Base-by-base conservation (phyloP, 2,797 vertebrate species). In the Gorsachius magnificus region DNA sequence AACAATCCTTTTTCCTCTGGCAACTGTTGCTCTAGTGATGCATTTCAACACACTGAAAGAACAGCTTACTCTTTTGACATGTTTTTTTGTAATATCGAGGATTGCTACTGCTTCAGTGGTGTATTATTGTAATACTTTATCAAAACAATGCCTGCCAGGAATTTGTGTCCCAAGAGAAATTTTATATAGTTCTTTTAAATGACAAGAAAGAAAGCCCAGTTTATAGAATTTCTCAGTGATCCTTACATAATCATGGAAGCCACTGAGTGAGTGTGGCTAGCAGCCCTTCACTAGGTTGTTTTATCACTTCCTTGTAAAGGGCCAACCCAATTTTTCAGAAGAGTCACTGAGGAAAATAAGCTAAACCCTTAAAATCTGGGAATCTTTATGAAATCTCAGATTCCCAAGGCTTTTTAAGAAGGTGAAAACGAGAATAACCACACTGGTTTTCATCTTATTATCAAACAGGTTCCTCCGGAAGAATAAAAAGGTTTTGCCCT, bases 81-180 rank as follows among this genome's bases (percentile, higher is more conserved):
- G 0, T 26, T 75, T 26, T 93, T 95, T 94, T 87, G 57, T 87
- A 96, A 94, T 89, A 91, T 57, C 68, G 53, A 81, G 51, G 21
- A 83, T 64, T 79, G 43, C 21, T 90, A 76, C 64, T 92, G 33
- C 64, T 92, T 94, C 72, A 43, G 33, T 70, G 26, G 53, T 74
- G 38, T 85, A 90, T 93, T 96, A 97, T 92, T 93, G 71, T 94
- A 95, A 93, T 95, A 83, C 74, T 95, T 92, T 82, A 91, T 96
- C 96, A 97, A 97, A 97, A 93, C 66, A 94, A 96, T 97, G 96
- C 70, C 95, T 96, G 91, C 57, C 56, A 97, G 94, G 77, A 97
- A 96, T 94, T 96, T 95, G 57, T 78, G 68, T 95, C 96, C 94
- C 83, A 61, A 85, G 95, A 97, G 92, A 87, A 84, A 89, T 72